Conservation (phyloP, 2,888 invertebrate genomes). For the Epistrophe grossulariae region DNA sequence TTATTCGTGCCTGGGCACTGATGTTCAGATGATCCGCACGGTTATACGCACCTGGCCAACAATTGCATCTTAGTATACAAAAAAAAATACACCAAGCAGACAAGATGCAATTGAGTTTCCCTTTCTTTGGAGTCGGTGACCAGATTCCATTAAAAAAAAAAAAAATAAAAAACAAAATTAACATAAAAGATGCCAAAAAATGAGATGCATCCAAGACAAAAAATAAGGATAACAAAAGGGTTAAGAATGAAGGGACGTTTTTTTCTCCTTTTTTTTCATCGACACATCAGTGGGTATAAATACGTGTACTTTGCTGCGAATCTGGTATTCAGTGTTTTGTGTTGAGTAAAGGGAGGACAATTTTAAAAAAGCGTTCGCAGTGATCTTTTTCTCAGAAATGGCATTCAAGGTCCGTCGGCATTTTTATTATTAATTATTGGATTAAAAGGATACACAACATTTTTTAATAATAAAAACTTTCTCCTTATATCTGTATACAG, state of each 20-base stretch:
- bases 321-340: conserved; percentile 83
- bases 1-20: conserved; percentile 32
- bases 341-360: conserved; percentile 81
- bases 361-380: conserved; percentile 50
- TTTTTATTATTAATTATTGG: conserved; percentile 12
- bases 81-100: conserved; percentile 25
- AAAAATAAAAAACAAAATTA: conserved; percentile 35
- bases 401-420: conserved; percentile 73
- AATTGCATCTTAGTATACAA: conserved; percentile 45
- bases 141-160: conserved; percentile 50
- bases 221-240: conserved; percentile 51
- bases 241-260: conserved; percentile 54
- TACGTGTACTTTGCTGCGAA: conserved; percentile 76
- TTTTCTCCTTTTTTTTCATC: neutral
- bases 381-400: conserved; percentile 70
- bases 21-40: conserved; percentile 42
- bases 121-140: conserved; percentile 68
- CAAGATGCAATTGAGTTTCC: conserved; percentile 71
- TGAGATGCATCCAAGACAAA: conserved; percentile 57
- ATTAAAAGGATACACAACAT: conserved; percentile 11
- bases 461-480: conserved; percentile 3
- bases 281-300: conserved; percentile 79
- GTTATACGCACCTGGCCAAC: conserved; percentile 62
- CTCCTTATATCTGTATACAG: conserved; percentile 42
- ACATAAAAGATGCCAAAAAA: conserved; percentile 68